Conservation (phyloP, 2,113 vertebrate genomes). For the rabbit (Oryctolagus cuniculus) region DNA sequence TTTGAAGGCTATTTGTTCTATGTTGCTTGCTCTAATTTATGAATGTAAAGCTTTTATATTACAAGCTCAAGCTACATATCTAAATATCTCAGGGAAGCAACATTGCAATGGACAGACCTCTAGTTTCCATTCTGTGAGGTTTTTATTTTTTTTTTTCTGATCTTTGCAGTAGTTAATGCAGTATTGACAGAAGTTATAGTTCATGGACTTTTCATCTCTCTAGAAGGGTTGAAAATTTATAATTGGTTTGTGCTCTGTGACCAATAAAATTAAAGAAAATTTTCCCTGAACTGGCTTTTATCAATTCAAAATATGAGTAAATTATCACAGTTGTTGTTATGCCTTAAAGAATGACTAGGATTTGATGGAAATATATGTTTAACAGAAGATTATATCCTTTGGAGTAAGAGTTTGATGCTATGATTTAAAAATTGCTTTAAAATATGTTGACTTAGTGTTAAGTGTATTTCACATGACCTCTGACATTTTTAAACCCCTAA, state of each 20-base stretch:
- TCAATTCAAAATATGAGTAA: not conserved
- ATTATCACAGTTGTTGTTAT: not conserved
- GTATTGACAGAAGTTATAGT: not conserved
- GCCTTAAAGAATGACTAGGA: not conserved
- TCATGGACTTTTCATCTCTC: constrained; percentile 21
- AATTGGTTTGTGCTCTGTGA: not conserved
- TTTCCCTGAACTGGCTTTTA: not conserved
- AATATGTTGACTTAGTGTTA: constrained; percentile 21
- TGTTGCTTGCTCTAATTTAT: not conserved
- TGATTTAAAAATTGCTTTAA: not conserved
- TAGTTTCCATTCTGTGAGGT: not conserved
- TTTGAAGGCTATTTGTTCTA: not conserved
- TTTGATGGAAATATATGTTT: not conserved
- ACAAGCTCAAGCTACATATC: not conserved
- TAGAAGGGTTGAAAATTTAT: not conserved
- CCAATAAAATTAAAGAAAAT: constrained; percentile 31
- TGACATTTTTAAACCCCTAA: not conserved
- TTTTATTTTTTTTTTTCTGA: constrained; percentile 39
- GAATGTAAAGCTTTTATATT: not conserved
- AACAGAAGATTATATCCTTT: not conserved
- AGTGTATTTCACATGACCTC: not conserved
- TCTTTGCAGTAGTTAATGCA: not conserved
- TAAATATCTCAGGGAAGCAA: not conserved
- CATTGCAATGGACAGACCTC: not conserved
- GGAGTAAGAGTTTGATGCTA: not conserved